Base-by-base conservation (phyloP, 2,113 vertebrate genomes). In the Campylorhamphus procurvoides region DNA sequence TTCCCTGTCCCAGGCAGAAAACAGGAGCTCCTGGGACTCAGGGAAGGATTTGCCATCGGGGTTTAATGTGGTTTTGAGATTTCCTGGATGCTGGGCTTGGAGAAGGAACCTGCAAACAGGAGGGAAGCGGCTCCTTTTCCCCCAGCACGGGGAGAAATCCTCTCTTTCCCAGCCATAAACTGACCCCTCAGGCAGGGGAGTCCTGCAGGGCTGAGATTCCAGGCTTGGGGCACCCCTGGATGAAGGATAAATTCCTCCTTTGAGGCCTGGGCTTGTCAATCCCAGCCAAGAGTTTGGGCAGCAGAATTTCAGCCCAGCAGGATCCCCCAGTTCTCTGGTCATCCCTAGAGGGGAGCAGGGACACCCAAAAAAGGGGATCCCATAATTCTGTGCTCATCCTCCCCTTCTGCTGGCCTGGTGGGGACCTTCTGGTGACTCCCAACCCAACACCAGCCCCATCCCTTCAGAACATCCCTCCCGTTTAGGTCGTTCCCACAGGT, bases 1-100 rank as follows among this genome's bases (percentile, higher is more conserved):
- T 82, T 67, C 86, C 33, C 79, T 75, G 56, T 84, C 60, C 66
- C 46, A 18, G 67, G 84, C 56, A 79, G 46, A 86, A 89, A 91
- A 62, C 12, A 62, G 9, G 27, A 67, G 66, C 74, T 79, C 75
- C 80, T n/a, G 55, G 66, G 92, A 59, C 49, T 6, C 2, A 18
- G 66, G 52, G 52, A 78, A 68, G 66, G 44, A 69, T n/a, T 75
- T 64, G 20, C 44, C 63, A 2, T 8, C 15, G 66, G 25, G 5
- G 37, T 53, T 74, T 46, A 16, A 74, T 31, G 18, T 7, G 27
- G 33, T 39, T 87, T 68, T 68, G 16, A 27, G 11, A 56, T 58
- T 84, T 93, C 83, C 85, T 76, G 90, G 44, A 33, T 68, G 88
- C 42, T 69, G 8, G 39, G 56, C 42, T 85, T 12, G 67, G 55